Conservation (phyloP, 2,888 invertebrate species). For the Pollenia amentaria region DNA sequence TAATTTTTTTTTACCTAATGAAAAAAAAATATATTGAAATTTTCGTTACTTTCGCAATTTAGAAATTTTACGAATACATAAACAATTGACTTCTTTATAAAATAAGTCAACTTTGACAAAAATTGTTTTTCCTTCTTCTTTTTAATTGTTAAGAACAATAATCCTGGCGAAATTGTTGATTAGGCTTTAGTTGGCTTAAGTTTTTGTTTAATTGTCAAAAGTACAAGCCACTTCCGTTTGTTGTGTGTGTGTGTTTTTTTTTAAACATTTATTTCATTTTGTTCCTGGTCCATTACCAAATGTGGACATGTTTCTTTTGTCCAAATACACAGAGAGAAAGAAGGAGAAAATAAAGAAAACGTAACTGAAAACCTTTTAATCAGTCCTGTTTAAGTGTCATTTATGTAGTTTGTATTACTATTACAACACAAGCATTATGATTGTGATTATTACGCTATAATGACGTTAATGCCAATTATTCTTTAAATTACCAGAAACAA, state of each 20-base stretch:
- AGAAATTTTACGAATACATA: no score
- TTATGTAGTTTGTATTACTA: constrained; percentile 67
- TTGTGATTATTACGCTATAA: constrained; percentile 71
- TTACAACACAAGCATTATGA: constrained; percentile 54
- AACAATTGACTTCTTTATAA: no score
- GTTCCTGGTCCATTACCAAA: constrained; percentile 12
- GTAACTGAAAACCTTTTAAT: constrained; percentile 54
- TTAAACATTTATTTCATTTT: not conserved
- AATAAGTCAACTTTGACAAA: no score
- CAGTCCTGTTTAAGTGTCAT: constrained; percentile 68
- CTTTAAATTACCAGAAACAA: constrained; percentile 73
- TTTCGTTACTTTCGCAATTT: no score
- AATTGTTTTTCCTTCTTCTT: not conserved
- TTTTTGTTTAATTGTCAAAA: constrained; percentile 45
- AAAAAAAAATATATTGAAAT: no score
- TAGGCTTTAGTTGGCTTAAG: constrained; percentile 27
- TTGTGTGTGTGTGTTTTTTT: not conserved
- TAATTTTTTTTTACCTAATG: no score
- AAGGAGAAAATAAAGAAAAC: constrained; percentile 16
- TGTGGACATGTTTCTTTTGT: constrained; percentile 25
- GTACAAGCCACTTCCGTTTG: constrained; percentile 30
- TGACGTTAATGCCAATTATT: constrained; percentile 74
- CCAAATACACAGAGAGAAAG: not conserved
- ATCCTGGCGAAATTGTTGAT: constrained; percentile 30
- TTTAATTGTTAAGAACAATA: not conserved